These are phyloP conservation scores for Peromyscus aztecus DNA, from an alignment of 2,797 vertebrate species.

Conservation along the genomic window DNA sequence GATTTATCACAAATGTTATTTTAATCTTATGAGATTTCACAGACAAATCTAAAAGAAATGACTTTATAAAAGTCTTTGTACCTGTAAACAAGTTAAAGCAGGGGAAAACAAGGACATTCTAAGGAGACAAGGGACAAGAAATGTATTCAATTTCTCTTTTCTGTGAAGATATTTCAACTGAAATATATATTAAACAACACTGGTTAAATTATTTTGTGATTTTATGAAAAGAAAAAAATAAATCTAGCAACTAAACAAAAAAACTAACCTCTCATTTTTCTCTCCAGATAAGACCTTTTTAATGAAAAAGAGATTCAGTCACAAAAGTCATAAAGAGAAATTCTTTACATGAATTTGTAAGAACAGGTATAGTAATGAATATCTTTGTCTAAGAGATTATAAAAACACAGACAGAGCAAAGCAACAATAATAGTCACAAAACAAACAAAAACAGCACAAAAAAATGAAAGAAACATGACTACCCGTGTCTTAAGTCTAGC, in stretches of 20 bases:
- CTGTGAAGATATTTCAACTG: conserved; percentile 2
- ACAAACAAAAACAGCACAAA: background rate
- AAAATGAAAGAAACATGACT: background rate
- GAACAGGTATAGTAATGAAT: background rate
- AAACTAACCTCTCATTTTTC: background rate
- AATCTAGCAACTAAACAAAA: background rate
- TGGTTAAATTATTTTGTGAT: background rate
- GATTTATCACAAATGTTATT: conserved; percentile 70
- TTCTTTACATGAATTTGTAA: background rate
- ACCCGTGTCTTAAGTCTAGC: background rate
- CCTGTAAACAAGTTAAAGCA: conserved; percentile 48
- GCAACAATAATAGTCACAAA: background rate
- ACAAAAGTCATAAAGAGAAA: conserved; percentile 48
- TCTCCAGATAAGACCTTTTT: background rate
- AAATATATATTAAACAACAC: background rate
- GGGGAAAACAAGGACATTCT: background rate
- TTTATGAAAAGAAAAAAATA: background rate
- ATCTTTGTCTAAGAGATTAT: conserved; percentile 49
- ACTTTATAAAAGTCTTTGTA: conserved; percentile 43
- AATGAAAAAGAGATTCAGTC: background rate
- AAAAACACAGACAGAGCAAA: background rate
- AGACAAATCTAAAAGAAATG: conserved; percentile 53
- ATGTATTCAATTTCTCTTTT: background rate
- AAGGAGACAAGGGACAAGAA: background rate
- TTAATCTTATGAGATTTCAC: conserved; percentile 51